Evolutionary conservation across 2,113 vertebrate species (phyloP).

Genomic region (Copsychus sechellarum): DNA sequence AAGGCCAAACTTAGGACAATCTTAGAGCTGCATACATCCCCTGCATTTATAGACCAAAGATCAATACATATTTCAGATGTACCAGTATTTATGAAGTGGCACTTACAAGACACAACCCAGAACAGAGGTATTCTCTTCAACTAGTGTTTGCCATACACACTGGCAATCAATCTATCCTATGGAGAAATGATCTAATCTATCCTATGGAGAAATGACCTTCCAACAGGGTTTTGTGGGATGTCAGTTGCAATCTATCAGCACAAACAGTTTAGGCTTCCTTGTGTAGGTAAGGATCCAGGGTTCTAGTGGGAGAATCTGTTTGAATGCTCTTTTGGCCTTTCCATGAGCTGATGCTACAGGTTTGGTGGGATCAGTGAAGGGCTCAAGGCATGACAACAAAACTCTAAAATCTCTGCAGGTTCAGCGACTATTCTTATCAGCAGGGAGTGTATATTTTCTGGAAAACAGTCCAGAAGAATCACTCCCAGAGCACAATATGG

Average conservation of each 20-base stretch:
- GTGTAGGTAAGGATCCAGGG: not conserved
- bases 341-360: not conserved
- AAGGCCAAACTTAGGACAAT: not conserved
- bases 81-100: not conserved
- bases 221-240: not conserved
- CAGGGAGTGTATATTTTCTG: not conserved
- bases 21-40: not conserved
- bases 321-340: not conserved
- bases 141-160: not conserved
- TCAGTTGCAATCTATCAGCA: not conserved
- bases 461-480: not conserved
- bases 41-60: not conserved
- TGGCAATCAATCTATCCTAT: not conserved
- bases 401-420: not conserved
- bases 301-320: not conserved
- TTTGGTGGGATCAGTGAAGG: not conserved
- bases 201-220: not conserved
- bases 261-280: not conserved
- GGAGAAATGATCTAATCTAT: not conserved
- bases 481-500: not conserved
- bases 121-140: not conserved
- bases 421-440: not conserved
- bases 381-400: not conserved
- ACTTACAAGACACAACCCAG: not conserved
- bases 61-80: not conserved